Conservation (phyloP, 2,113 vertebrate genomes). For the Dipodomys spectabilis region DNA sequence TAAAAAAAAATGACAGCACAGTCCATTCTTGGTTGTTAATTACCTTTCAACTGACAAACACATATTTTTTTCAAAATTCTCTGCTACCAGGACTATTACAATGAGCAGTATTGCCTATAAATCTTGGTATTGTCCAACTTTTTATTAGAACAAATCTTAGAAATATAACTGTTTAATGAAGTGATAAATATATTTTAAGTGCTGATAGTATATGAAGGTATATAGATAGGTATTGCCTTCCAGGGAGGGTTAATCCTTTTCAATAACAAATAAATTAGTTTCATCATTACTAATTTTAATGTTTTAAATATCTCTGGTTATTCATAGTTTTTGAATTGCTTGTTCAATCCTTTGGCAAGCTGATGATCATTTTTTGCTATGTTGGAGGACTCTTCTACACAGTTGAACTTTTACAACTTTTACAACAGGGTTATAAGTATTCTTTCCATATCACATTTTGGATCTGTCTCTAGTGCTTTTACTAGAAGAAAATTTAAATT, state of each 20-base stretch:
- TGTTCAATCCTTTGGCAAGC: not conserved
- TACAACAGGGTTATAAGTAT: not conserved
- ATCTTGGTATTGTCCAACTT: not conserved
- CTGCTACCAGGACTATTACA: conserved; percentile 9
- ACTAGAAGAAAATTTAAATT: not conserved
- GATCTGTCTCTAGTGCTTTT: not conserved
- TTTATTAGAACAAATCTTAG: not conserved
- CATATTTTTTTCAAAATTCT: not conserved
- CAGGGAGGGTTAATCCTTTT: not conserved
- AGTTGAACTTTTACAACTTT: not conserved
- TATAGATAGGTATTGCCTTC: not conserved
- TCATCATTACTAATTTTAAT: not conserved
- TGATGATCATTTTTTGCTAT: not conserved
- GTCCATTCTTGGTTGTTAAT: not conserved
- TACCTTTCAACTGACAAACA: not conserved
- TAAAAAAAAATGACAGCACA: not conserved
- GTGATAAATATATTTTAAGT: not conserved
- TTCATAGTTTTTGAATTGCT: not conserved
- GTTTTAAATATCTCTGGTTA: not conserved
- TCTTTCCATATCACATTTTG: too few relatives aligned
- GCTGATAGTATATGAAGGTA: not conserved
- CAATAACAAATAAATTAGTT: not conserved
- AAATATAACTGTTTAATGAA: not conserved
- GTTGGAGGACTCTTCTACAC: not conserved
- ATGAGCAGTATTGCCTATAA: not conserved